Conservation (phyloP, 2,888 invertebrate genomes). For the Xestia sexstrigata region DNA sequence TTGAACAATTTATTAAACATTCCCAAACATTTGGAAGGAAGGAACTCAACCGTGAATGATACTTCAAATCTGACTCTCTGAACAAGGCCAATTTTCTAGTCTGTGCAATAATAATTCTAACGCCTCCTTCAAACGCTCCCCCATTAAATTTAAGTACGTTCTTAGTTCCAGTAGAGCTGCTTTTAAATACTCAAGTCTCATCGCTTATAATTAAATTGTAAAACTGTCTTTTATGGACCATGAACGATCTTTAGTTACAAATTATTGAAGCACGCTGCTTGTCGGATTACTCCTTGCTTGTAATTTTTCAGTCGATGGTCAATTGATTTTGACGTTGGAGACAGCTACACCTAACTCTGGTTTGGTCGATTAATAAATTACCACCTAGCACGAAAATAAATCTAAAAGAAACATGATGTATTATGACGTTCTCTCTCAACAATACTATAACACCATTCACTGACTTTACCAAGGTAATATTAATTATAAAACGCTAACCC, state of each 20-base stretch:
- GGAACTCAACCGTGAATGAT: slow-evolving; percentile 50
- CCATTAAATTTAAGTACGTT: slow-evolving; percentile 74
- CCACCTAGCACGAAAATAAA: neutral
- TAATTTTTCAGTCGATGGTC: slow-evolving; percentile 31
- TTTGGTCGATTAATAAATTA: neutral
- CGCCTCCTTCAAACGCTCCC: slow-evolving; percentile 69
- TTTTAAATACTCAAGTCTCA: slow-evolving; percentile 71
- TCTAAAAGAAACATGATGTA: neutral
- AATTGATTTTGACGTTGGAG: slow-evolving; percentile 24
- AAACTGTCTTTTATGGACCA: slow-evolving; percentile 66
- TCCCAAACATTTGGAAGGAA: slow-evolving; percentile 40
- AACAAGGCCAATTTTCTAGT: slow-evolving; percentile 70
- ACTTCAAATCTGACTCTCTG: slow-evolving; percentile 52
- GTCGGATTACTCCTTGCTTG: slow-evolving; percentile 19
- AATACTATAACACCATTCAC: neutral
- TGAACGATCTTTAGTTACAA: slow-evolving; percentile 62
- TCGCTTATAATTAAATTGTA: slow-evolving; percentile 73
- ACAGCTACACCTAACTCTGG: neutral
- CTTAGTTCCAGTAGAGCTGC: slow-evolving; percentile 73
- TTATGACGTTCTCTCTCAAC: neutral
- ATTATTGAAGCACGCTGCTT: slow-evolving; percentile 32
- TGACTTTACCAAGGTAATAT: slow-evolving; percentile 18
- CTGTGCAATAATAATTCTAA: slow-evolving; percentile 66
- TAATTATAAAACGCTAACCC: slow-evolving; percentile 45
- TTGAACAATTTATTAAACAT: slow-evolving; percentile 42